A percentile compares a stretch with the other conserved stretches of the same genome.
Conservation (phyloP, 2,113 vertebrate species). For the Ia io region DNA sequence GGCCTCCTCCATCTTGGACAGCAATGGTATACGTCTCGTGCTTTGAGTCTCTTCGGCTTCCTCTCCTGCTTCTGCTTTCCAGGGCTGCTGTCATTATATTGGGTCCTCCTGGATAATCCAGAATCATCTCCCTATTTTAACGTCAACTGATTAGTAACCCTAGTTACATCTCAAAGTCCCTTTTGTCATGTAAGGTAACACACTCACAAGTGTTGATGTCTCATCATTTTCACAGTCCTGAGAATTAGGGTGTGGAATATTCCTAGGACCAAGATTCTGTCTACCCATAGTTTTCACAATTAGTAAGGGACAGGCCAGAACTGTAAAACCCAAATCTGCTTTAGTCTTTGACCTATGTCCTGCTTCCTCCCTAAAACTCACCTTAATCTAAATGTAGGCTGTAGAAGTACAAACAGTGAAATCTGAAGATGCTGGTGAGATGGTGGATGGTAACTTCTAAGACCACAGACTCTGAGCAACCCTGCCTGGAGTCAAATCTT, state of each 20-base stretch:
- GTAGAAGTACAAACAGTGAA: background rate
- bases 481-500: background rate
- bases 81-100: background rate
- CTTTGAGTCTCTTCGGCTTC: background rate
- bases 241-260: background rate
- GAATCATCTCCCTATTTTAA: background rate
- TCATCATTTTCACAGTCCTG: background rate
- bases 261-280: background rate
- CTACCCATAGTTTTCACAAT: background rate
- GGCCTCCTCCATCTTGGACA: background rate
- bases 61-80: background rate
- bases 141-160: background rate
- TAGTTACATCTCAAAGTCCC: background rate
- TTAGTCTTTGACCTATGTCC: background rate
- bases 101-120: background rate
- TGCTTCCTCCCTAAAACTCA: background rate
- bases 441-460: background rate
- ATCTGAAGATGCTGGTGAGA: background rate
- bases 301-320: background rate
- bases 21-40: accelerated
- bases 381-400: too few relatives aligned
- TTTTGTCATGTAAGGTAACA: background rate
- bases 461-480: background rate
- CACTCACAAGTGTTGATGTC: too few relatives aligned
- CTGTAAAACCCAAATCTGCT: background rate